Evolutionary conservation across 2,888 invertebrate genomes (phyloP).

Genomic region (Drosophila anomelani): DNA sequence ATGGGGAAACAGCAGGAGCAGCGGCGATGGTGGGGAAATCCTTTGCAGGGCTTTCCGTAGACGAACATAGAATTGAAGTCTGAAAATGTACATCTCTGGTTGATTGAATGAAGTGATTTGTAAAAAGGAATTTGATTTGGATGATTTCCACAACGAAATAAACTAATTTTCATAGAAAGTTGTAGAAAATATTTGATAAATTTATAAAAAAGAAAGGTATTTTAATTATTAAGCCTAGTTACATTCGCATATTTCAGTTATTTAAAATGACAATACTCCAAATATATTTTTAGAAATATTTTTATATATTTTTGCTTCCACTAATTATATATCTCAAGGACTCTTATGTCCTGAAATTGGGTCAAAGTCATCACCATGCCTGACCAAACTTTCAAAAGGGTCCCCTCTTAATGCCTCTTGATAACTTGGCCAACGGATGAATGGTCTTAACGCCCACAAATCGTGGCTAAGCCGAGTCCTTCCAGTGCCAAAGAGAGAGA

Average conservation of each 20-base stretch:
- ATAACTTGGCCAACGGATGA: not conserved
- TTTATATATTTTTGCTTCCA: not conserved
- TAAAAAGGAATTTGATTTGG: not conserved
- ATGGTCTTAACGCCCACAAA: not conserved
- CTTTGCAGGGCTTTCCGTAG: not conserved
- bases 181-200: not conserved
- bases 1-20: slow-evolving; percentile 9
- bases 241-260: no score
- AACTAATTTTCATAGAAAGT: not conserved
- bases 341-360: not conserved
- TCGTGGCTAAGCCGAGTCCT: not conserved
- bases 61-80: slow-evolving; percentile 9
- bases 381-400: not conserved
- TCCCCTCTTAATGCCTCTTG: not conserved
- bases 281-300: no score
- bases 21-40: slow-evolving; percentile 19
- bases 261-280: no score
- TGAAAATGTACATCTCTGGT: not conserved
- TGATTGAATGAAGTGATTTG: not conserved
- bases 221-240: no score
- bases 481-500: no score
- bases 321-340: not conserved
- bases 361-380: not conserved
- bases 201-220: not conserved
- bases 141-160: not conserved